These are phyloP conservation scores for Trachelipus rathkii DNA, from an alignment of 1,140 invertebrate genomes.

Conservation along the genomic window DNA sequence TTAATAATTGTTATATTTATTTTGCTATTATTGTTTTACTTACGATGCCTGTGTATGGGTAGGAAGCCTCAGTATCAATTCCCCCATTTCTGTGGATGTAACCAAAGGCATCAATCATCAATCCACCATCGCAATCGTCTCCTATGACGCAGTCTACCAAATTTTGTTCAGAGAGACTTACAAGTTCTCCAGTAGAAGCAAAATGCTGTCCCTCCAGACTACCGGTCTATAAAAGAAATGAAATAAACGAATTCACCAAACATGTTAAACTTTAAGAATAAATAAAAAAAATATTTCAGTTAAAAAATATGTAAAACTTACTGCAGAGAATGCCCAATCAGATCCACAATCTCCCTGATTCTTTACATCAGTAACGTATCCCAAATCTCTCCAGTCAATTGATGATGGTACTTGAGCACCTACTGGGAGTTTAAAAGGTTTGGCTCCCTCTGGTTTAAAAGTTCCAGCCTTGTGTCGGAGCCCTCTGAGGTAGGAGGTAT, in stretches of 20 bases:
- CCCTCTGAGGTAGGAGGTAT: too few species aligned
- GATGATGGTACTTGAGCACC: constrained; percentile 44
- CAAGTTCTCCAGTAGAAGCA: constrained; percentile 71
- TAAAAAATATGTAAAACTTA: not conserved
- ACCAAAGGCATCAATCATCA: constrained; percentile 87
- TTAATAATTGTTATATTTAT: too few species aligned
- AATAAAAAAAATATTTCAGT: too few species aligned
- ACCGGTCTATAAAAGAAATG: constrained; percentile 64
- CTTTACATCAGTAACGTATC: constrained; percentile 85
- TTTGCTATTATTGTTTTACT: not conserved
- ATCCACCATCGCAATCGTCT: constrained; percentile 89
- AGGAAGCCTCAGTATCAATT: constrained; percentile 81
- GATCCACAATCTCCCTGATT: constrained; percentile 91
- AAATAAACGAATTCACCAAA: too few species aligned
- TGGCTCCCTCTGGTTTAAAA: too few species aligned
- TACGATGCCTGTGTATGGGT: constrained; percentile 47
- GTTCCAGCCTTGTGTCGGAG: too few species aligned
- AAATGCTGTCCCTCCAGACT: constrained; percentile 93
- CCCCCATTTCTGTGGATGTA: constrained; percentile 86
- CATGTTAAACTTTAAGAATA: too few species aligned
- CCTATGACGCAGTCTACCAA: constrained; percentile 85
- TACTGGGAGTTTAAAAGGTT: too few species aligned
- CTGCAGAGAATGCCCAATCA: constrained; percentile 86
- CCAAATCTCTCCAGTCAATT: constrained; percentile 82
- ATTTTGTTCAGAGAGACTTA: constrained; percentile 95